phyloP scores from a whole-genome alignment of 2,888 invertebrate species.

The Cerastis leucographa region DNA sequence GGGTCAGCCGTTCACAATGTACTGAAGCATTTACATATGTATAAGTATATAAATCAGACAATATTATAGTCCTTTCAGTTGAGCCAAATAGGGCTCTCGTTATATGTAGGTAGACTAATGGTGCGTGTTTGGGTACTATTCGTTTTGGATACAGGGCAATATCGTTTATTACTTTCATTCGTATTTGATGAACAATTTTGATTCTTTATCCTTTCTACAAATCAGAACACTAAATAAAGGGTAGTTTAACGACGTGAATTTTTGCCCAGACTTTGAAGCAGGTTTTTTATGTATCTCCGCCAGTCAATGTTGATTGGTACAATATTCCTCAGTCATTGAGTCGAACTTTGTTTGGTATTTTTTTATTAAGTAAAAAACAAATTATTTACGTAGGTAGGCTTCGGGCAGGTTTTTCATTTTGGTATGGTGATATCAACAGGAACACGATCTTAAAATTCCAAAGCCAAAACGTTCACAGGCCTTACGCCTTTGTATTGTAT shows the following conservation, averaged over 20 bases:
- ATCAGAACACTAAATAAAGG: not conserved
- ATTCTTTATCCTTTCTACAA: not conserved
- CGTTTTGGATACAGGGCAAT: not conserved
- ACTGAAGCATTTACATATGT: conserved; percentile 41
- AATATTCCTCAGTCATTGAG: not conserved
- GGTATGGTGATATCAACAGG: not conserved
- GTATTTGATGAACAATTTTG: not conserved
- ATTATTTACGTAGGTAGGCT: not conserved
- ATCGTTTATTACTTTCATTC: conserved; percentile 2
- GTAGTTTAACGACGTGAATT: not conserved
- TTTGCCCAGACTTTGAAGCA: not conserved
- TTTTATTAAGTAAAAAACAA: not conserved
- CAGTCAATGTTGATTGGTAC: no score
- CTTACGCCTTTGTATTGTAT: not conserved
- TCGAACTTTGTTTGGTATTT: not conserved
- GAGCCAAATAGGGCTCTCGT: not conserved
- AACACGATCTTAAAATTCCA: not conserved
- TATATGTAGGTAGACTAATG: conserved; percentile 10
- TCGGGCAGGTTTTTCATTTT: not conserved
- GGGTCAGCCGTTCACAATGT: conserved; percentile 45
- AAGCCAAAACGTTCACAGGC: not conserved
- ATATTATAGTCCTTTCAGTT: conserved; percentile 17
- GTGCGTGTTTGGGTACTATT: conserved; percentile 1
- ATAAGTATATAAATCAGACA: conserved; percentile 10
- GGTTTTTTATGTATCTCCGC: not conserved